Base-by-base conservation (phyloP, 1,140 invertebrate species). In the Leptestheria dahalacensis region DNA sequence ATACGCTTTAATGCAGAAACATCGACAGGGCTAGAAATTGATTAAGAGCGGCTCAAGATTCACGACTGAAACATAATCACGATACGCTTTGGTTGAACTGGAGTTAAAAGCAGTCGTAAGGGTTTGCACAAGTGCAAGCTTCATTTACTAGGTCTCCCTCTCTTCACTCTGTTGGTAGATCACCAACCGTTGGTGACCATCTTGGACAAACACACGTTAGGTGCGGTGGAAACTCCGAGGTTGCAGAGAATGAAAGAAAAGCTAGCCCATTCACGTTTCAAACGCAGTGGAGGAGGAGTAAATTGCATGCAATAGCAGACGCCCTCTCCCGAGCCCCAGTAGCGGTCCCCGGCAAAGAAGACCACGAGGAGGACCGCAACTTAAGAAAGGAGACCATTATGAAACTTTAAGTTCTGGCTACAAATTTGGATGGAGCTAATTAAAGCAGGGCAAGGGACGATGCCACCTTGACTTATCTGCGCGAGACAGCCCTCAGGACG, bases 21-120 rank as follows among this genome's bases (percentile, higher is more conserved):
- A 62, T 26, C 50, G 48, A 12, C 26, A 60, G 20, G 49, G 15
- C 12, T 62, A 57, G 57, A 60, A 28, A 26, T 46, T 65, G 3
- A 48, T 59, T 4, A 28, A 65, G 51, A 63, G 64, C 21, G 60
- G 55, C 9, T 65, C 18, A 3, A 12, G 28, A 2, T 64, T 29
- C 1, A 29, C 59, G 21, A 20, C 50, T 3, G 61, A 64, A 20
- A 23, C 58, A 12, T 61, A 65, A 25, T 57, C 56, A 4, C 6
- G 64, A n/a, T 65, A 65, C 53, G 57, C 61, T 18, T 55, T 65
- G 28, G 23, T 63, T 12, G 64, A 65, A 25, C 52, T 65, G 18
- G 64, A 65, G 41, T 15, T 60, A 3, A 15, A 23, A 0, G 61
- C 41, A 1, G 52, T 60, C 0, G 12, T 57, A 15, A 63, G 64